Conservation (phyloP, 2,888 invertebrate genomes). For the Dryomyza anilis region DNA sequence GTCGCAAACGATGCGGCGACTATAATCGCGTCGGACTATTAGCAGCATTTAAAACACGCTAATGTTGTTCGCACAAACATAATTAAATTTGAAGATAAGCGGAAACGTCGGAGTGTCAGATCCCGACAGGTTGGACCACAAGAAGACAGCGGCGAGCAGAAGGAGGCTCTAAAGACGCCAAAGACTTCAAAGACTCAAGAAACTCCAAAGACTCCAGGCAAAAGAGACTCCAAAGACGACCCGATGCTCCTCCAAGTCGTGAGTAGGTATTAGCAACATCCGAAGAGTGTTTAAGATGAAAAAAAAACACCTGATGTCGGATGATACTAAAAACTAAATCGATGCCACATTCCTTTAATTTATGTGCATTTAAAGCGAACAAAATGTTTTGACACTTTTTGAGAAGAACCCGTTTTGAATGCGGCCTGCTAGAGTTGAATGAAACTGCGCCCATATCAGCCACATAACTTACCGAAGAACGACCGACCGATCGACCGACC, state of each 20-base stretch:
- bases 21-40: constrained; percentile 40
- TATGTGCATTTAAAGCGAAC: constrained; percentile 49
- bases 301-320: not conserved
- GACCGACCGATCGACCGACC: constrained; percentile 13
- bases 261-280: constrained; percentile 23
- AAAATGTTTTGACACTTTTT: constrained; percentile 51
- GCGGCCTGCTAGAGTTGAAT: not conserved
- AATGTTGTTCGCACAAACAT: constrained; percentile 43
- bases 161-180: not conserved
- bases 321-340: constrained; percentile 2
- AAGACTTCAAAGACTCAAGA: constrained; percentile 13
- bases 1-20: constrained; percentile 9
- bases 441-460: constrained; percentile 25
- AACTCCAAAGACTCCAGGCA: constrained; percentile 28
- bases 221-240: constrained; percentile 19
- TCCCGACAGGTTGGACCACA: constrained; percentile 7
- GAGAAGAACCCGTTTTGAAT: constrained; percentile 14
- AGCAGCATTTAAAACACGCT: constrained; percentile 43
- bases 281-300: constrained; percentile 28
- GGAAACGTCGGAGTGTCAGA: constrained; percentile 40
- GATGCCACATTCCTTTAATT: constrained; percentile 40
- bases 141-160: not conserved
- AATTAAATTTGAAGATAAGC: constrained; percentile 43
- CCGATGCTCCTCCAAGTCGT: constrained; percentile 28
- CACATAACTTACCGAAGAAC: constrained; percentile 31